Evolutionary conservation across 2,113 vertebrate genomes (phyloP).

Genomic region (Poeciliopsis prolifica): DNA sequence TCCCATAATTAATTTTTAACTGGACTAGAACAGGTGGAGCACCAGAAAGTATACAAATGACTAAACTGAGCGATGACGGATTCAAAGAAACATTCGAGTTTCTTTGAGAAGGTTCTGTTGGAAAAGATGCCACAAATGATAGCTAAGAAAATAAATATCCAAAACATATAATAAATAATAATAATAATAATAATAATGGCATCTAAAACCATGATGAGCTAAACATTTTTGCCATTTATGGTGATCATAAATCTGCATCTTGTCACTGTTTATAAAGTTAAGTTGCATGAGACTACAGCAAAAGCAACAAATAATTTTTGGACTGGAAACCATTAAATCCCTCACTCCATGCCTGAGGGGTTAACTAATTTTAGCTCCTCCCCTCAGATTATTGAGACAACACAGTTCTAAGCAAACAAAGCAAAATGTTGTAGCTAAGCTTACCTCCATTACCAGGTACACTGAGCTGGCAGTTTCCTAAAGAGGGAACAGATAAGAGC

Average conservation of each 20-base stretch:
- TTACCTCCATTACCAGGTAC: slow-evolving; percentile 99
- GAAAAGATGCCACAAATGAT: background rate
- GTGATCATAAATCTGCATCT: too few relatives aligned
- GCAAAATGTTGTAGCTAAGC: slow-evolving; percentile 51
- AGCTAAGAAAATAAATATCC: background rate
- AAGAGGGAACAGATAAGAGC: slow-evolving; percentile 47
- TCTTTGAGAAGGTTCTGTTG: background rate
- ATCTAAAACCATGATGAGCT: too few relatives aligned
- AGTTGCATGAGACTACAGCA: background rate
- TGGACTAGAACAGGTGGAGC: background rate
- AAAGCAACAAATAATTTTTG: slow-evolving; percentile 16
- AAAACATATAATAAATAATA: background rate
- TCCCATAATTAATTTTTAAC: background rate
- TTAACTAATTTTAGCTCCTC: slow-evolving; percentile 49
- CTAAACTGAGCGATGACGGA: too few relatives aligned
- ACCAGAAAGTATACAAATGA: background rate
- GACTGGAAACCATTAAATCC: slow-evolving; percentile 17
- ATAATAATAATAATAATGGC: too few relatives aligned
- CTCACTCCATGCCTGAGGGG: slow-evolving; percentile 35
- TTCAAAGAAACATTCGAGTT: background rate
- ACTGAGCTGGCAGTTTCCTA: slow-evolving; percentile 96
- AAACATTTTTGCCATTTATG: too few relatives aligned
- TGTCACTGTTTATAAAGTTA: background rate
- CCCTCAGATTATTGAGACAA: slow-evolving; percentile 43
- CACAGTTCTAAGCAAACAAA: slow-evolving; percentile 50